Percentiles rank a stretch among this genome's conserved stretches.
Evolutionary conservation across 2,888 invertebrate species (phyloP).

Genomic region (Lasioglossum pauxillum): DNA sequence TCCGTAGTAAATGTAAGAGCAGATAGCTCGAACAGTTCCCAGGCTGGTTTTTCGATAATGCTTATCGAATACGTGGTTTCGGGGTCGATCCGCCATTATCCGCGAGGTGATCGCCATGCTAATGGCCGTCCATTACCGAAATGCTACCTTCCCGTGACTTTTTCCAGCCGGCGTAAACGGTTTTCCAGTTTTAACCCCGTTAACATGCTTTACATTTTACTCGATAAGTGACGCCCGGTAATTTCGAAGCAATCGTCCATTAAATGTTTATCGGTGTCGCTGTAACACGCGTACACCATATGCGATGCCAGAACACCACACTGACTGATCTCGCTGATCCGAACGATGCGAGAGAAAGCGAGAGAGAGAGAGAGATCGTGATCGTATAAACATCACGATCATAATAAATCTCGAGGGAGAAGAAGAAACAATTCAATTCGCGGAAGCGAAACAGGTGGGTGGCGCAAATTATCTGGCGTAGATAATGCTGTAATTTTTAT

Average conservation of each 20-base stretch:
- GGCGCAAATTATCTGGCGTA: slow-evolving; percentile 20
- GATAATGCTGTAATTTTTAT: slow-evolving; percentile 11
- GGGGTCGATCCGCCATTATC: background rate
- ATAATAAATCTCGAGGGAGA: background rate
- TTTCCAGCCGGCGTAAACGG: slow-evolving; percentile 9
- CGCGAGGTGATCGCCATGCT: background rate
- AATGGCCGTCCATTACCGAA: slow-evolving; percentile 36
- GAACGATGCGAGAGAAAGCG: background rate
- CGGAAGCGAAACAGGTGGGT: background rate
- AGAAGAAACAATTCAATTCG: slow-evolving; percentile 9
- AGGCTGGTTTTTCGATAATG: background rate
- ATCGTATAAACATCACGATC: background rate
- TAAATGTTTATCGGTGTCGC: slow-evolving; percentile 2
- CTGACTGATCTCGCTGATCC: background rate
- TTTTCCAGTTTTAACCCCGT: slow-evolving; percentile 20
- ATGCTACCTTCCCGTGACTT: slow-evolving; percentile 36
- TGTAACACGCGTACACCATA: background rate
- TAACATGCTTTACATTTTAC: background rate
- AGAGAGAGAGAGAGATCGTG: no score
- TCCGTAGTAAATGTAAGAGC: slow-evolving; percentile 1
- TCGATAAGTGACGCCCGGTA: slow-evolving; percentile 12
- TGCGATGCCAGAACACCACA: background rate
- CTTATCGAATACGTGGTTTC: background rate
- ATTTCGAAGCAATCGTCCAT: slow-evolving; percentile 1
- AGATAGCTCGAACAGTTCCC: background rate